Base-by-base conservation (phyloP, 2,797 vertebrate species). In the Lithobates pipiens region DNA sequence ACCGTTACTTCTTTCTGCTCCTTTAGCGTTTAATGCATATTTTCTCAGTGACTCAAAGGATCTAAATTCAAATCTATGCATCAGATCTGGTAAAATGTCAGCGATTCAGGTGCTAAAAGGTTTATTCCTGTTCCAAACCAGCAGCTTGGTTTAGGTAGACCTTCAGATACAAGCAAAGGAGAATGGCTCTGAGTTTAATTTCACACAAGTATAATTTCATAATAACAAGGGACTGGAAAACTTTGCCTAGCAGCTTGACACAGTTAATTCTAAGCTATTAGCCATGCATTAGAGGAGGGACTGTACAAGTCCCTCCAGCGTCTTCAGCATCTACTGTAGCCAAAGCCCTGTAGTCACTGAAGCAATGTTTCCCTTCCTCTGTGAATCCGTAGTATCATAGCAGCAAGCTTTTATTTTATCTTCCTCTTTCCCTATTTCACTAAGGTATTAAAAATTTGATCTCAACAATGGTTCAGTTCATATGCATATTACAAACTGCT, bases 111-210 rank as follows among this genome's bases (percentile, higher is more conserved):
- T 57, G 70, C 76, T 61, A 13, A 73, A 83, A 86, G 76, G 75
- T 82, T 83, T 68, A 32, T 83, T 83, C 74, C 57, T 83, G 85
- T 83, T 83, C 76, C 68, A 79, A 69, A 57, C 23, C 76, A 83
- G 44, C 77, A 87, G 80, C 81, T 75, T 83, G 70, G 76, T 87
- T 75, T 57, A 73, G 61, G 80, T 83, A 87, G 73, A 25, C 25
- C 32, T 68, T 29, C 18, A 77, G 75, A 57, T 69, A 44, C 21
- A 39, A 61, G 70, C 54, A 18, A 83, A 79, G 34, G 27, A 75
- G 76, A 83, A 79, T 75, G 90, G 89, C 92, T 93, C 94, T 94
- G 93, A 88, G 89, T 94, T 92, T 93, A 93, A 92, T 95, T 92
- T 93, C 93, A 95, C 94, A 96, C 92, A 88, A 93, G 54, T 86